phyloP scores from a whole-genome alignment of 23 tunicate species.

The Halocynthia aurantium region DNA sequence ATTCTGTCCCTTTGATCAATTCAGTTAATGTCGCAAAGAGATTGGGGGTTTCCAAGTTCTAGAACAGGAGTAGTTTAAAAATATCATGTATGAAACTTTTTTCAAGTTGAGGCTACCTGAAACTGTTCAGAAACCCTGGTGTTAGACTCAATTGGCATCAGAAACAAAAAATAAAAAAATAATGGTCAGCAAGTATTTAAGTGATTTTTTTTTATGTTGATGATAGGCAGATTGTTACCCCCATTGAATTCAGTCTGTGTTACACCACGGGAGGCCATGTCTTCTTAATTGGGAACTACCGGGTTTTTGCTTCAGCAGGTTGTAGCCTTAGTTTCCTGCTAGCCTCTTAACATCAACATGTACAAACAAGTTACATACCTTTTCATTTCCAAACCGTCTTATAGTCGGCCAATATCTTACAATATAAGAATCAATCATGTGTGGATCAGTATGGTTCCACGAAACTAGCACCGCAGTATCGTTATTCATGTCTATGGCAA shows the following conservation, averaged over 20 bases:
- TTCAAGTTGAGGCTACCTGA: conserved; percentile 4
- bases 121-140: background rate
- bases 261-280: too few relatives aligned
- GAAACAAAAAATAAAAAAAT: too few relatives aligned
- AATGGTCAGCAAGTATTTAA: too few relatives aligned
- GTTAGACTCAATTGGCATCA: too few relatives aligned
- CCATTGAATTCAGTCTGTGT: too few relatives aligned
- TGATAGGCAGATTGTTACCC: too few relatives aligned
- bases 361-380: background rate
- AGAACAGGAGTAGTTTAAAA: background rate
- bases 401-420: conserved; percentile 18
- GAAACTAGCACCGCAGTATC: background rate
- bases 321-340: too few relatives aligned
- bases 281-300: too few relatives aligned
- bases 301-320: too few relatives aligned
- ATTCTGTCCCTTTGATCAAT: conserved; percentile 65
- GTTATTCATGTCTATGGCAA: too few relatives aligned
- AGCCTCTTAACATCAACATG: too few relatives aligned
- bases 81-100: background rate
- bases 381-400: background rate
- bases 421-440: conserved; percentile 7
- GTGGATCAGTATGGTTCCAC: conserved; percentile 20
- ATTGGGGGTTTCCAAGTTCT: conserved; percentile 2
- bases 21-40: conserved; percentile 17
- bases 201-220: too few relatives aligned